Evolutionary conservation across 2,888 invertebrate genomes (phyloP), one percentile per base, ranked within the genome.

Genomic region (Chloromyia formosa): DNA sequence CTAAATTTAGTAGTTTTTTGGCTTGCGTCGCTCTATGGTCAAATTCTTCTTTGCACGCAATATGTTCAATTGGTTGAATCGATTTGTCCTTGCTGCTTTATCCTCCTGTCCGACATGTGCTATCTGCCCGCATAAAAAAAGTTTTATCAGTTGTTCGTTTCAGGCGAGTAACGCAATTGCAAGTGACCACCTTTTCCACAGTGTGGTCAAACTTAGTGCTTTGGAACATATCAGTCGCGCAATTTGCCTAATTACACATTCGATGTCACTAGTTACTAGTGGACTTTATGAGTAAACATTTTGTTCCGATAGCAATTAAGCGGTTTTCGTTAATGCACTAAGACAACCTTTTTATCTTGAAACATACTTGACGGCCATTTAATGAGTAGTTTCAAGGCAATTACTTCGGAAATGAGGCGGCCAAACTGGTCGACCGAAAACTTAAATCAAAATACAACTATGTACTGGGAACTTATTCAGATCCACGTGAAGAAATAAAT

Each of bases 1-100:
- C 80, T 79, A 82, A 83, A 82, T 83, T 78, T 78, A 75, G 77
- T 35, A n/a, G n/a, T 35, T 49, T 49, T 49, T 49, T 49, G 49
- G 49, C 12, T 49, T 49, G 14, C 14, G n/a, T 10, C 49, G 1
- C 49, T 49, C 1, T n/a, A 77, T 77, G 75, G 78, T 76, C 74
- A 76, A 74, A 75, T 72, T 76, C 76, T 75, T 74, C 76, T 75
- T 79, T 75, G 77, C 76, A 77, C 77, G 77, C 78, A 78, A 77
- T 77, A 75, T 78, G 77, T 74, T 60, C 77, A 77, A 76, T 77
- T 78, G 77, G 75, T 74, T 75, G 75, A 77, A 77, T 77, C 75
- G 77, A 77, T 77, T 77, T 64, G 60, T 66, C 60, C 72, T 72
- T 72, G 42, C 35, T 9, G 10, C 71, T 16, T 45, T 61, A 58